These are phyloP conservation scores for Meghimatium bilineatum DNA, from an alignment of 2,888 invertebrate genomes.

Conservation along the genomic window DNA sequence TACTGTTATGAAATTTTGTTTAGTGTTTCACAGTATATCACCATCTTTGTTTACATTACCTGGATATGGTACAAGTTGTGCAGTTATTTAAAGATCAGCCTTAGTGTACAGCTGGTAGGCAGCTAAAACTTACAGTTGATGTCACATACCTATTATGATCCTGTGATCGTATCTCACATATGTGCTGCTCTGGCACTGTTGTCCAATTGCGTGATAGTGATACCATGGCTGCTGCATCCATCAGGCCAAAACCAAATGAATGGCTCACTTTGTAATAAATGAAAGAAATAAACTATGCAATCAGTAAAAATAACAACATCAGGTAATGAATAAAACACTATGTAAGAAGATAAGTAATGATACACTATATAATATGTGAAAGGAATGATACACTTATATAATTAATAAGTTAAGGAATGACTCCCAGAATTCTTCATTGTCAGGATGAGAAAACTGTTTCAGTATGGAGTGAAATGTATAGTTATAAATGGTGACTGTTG, in stretches of 20 bases:
- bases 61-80: no score
- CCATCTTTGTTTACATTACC: no score
- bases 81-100: neutral
- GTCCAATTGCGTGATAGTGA: constrained; percentile 90
- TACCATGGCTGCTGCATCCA: constrained; percentile 98
- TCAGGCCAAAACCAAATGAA: constrained; percentile 96
- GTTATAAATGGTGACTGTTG: no score
- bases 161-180: constrained; percentile 81
- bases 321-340: neutral
- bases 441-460: no score
- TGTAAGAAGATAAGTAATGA: neutral
- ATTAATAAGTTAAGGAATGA: no score
- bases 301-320: neutral
- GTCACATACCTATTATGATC: constrained; percentile 78
- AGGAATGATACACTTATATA: no score
- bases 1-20: no score
- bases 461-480: no score
- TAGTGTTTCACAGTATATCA: no score
- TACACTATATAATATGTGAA: neutral
- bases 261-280: constrained; percentile 85
- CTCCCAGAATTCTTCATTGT: no score
- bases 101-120: neutral
- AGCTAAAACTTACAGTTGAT: neutral
- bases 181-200: constrained; percentile 91
- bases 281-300: neutral